phyloP scores from a whole-genome alignment of 2,888 invertebrate species.

The Choreutis nemorana region DNA sequence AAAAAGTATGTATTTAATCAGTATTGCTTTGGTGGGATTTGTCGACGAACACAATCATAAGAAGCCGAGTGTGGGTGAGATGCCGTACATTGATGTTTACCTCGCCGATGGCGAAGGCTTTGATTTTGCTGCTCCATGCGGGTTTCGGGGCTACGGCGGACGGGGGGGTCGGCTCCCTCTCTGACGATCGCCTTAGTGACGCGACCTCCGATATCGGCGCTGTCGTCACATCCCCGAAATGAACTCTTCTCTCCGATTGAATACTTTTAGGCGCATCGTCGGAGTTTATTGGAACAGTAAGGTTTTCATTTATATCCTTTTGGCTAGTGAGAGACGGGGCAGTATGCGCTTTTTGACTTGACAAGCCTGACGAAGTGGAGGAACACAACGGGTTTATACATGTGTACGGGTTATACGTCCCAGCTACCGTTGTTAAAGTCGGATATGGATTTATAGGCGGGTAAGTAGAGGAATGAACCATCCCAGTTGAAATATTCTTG shows the following conservation, averaged over 20 bases:
- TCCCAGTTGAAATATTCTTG: constrained; percentile 30
- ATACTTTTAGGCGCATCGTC: constrained; percentile 40
- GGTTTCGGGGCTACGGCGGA: constrained; percentile 46
- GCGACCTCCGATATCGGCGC: constrained; percentile 41
- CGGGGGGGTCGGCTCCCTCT: constrained; percentile 41
- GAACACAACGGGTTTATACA: constrained; percentile 38
- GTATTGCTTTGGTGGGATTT: constrained; percentile 33
- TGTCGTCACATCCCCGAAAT: constrained; percentile 53
- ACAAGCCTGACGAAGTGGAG: too few relatives aligned
- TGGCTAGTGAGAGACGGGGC: constrained; percentile 29
- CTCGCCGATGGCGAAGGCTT: constrained; percentile 66
- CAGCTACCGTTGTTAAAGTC: constrained; percentile 55
- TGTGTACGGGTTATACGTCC: constrained; percentile 55
- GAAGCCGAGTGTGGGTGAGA: constrained; percentile 53
- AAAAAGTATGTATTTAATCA: constrained; percentile 38
- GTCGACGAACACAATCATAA: constrained; percentile 65
- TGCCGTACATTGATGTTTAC: constrained; percentile 59
- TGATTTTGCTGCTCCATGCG: constrained; percentile 62
- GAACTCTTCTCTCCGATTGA: constrained; percentile 59
- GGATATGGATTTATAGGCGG: constrained; percentile 55
- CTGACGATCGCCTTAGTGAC: constrained; percentile 39
- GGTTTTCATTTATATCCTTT: constrained; percentile 46
- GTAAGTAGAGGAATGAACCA: constrained; percentile 54
- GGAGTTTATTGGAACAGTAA: constrained; percentile 29
- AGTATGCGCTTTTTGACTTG: constrained; percentile 26